Percentiles rank a stretch among this genome's conserved stretches.
phyloP scores from a whole-genome alignment of 2,888 invertebrate genomes.

The Oithona nana region DNA sequence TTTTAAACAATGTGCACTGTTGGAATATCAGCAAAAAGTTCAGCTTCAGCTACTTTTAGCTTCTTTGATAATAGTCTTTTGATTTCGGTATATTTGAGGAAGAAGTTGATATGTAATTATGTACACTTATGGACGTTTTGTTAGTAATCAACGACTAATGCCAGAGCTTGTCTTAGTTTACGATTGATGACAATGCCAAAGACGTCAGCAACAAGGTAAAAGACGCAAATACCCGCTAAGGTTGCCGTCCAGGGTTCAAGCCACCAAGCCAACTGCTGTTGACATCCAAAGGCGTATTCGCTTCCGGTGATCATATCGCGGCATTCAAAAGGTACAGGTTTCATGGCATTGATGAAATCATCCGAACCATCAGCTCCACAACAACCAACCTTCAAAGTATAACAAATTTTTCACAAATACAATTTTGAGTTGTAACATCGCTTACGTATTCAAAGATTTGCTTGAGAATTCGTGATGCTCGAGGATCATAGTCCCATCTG shows the following conservation, averaged over 20 bases:
- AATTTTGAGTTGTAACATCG: neutral
- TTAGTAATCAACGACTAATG: too few relatives aligned
- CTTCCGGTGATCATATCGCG: slow-evolving; percentile 2
- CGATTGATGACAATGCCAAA: neutral
- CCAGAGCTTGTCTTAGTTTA: too few relatives aligned
- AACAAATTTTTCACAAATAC: neutral
- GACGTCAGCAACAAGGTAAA: neutral
- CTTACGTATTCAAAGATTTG: slow-evolving; percentile 8
- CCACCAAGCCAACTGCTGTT: slow-evolving; percentile 13
- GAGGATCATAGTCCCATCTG: neutral
- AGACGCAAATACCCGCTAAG: slow-evolving; percentile 1
- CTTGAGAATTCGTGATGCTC: slow-evolving; percentile 1
- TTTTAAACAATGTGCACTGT: too few relatives aligned
- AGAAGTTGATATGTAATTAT: too few relatives aligned
- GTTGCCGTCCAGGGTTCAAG: slow-evolving; percentile 14
- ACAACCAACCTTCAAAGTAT: slow-evolving; percentile 5
- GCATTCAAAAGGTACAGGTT: slow-evolving; percentile 9
- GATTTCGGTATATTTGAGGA: too few relatives aligned
- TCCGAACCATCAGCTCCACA: slow-evolving; percentile 14
- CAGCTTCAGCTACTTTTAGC: too few relatives aligned
- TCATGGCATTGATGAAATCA: neutral
- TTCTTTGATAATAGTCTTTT: too few relatives aligned
- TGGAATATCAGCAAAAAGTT: too few relatives aligned
- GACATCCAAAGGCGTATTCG: slow-evolving; percentile 11
- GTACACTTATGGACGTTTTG: too few relatives aligned